Evolutionary conservation across 2,797 vertebrate genomes (phyloP), one percentile per base, ranked within the genome.

Genomic region (Clarias fuscus): DNA sequence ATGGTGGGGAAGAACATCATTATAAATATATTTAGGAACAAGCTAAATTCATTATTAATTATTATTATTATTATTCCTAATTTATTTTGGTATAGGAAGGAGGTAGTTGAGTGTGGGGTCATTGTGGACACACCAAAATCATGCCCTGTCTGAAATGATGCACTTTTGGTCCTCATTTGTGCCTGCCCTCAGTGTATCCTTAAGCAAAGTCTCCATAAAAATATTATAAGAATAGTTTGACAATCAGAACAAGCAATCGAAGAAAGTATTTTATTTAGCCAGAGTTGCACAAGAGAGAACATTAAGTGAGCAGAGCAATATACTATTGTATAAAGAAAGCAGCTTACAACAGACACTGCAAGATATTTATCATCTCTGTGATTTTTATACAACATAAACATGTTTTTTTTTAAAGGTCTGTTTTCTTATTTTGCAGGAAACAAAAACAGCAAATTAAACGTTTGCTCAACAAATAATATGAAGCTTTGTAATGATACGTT

Each of bases 201-300:
- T 4, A 59, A 56, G 53, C 53, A 27, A 53, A 20, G 14, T 5
- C 15, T 13, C 2, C 24, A 27, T 67, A 18, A 43, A 67, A 53
- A 18, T 7, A 10, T n/a, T 22, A 67, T 24, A 48, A 71, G 20
- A 64, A 53, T 61, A 59, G 61, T 20, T 5, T 33, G 18, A 78
- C 20, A 61, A 62, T 3, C 24, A 84, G 20, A 17, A 53, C 1
- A 56, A 73, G 64, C 53, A 73, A 37, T 77, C 87, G 92, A 93
- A 94, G 92, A 94, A 95, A 91, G 92, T 92, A 90, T 92, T 95
- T 95, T 95, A 95, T 95, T 96, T 89, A 92, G 92, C 92, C 86
- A 91, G 92, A 93, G 91, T 91, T 87, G 89, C 91, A 91, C 64
- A 86, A 88, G 91, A 91, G 89, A 91, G 88, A 93, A 93, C 90